A percentile compares a stretch with the other conserved stretches of the same genome.
phyloP scores from a whole-genome alignment of 2,888 invertebrate genomes.

The Imbricaverruca yamaguchii region DNA sequence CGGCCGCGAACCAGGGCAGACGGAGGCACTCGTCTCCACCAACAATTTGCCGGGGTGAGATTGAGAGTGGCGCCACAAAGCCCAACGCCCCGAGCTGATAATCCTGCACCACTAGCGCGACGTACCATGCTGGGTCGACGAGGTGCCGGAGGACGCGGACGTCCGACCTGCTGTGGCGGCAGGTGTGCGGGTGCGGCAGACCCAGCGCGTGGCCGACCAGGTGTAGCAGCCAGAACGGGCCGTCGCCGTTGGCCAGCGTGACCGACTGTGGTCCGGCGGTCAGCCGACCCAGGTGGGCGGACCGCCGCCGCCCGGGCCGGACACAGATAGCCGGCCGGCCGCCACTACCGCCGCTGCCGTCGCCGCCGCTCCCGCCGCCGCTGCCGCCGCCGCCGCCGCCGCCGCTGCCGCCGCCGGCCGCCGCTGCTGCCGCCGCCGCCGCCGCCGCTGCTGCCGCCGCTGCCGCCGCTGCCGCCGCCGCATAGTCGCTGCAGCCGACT shows the following conservation, averaged over 20 bases:
- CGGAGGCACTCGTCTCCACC: no score
- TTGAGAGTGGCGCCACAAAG: no score
- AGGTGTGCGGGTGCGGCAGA: slow-evolving; percentile 10
- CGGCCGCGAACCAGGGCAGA: no score
- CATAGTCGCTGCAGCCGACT: no score
- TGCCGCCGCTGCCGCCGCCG: not conserved
- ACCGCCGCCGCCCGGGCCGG: not conserved
- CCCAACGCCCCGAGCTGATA: no score
- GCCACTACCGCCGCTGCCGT: not conserved
- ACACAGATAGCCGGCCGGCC: not conserved
- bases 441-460: not conserved
- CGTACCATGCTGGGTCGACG: not conserved
- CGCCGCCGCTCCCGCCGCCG: not conserved
- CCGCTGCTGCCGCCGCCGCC: not conserved
- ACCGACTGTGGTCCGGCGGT: not conserved
- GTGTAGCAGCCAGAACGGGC: not conserved
- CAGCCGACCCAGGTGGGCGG: not conserved
- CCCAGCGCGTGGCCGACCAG: slow-evolving; percentile 1
- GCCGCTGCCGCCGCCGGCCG: not conserved
- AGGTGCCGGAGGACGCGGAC: not conserved
- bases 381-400: not conserved
- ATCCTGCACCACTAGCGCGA: no score
- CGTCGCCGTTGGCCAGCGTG: not conserved
- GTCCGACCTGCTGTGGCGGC: not conserved
- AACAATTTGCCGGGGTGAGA: no score